Conservation (phyloP, 2,113 vertebrate species). For the Ciconia stormi region DNA sequence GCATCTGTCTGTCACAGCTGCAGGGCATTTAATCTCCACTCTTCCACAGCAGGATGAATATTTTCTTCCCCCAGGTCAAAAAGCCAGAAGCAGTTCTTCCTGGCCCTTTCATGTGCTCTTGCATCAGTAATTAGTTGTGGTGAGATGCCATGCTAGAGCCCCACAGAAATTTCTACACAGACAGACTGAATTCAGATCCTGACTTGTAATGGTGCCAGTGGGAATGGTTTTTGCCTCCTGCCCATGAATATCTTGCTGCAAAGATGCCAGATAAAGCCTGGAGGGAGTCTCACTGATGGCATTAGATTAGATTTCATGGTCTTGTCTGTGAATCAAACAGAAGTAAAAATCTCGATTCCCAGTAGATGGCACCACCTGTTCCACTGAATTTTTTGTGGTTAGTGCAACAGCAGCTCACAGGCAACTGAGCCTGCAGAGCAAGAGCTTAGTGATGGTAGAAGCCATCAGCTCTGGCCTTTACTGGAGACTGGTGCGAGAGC, state of each 20-base stretch:
- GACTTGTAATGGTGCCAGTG: background rate
- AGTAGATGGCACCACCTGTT: slow-evolving; percentile 17
- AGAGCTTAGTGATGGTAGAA: background rate
- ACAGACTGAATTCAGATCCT: background rate
- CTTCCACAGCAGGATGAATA: background rate
- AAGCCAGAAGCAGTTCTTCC: background rate
- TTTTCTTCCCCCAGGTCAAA: background rate
- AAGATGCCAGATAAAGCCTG: background rate
- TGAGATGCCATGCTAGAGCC: background rate
- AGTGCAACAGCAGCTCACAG: background rate
- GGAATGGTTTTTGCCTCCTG: background rate
- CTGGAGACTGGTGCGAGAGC: background rate
- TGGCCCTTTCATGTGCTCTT: background rate
- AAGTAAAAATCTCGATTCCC: background rate
- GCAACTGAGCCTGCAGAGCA: background rate
- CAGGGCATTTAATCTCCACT: background rate
- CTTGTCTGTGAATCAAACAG: background rate
- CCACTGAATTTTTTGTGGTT: background rate
- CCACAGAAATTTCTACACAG: background rate
- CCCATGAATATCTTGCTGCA: background rate
- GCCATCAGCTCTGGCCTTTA: background rate
- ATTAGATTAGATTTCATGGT: background rate
- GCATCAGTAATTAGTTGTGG: background rate
- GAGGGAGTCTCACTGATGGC: background rate
- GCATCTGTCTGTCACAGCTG: background rate